Evolutionary conservation across 2,888 invertebrate genomes (phyloP).

Genomic region (Syrphus vitripennis): DNA sequence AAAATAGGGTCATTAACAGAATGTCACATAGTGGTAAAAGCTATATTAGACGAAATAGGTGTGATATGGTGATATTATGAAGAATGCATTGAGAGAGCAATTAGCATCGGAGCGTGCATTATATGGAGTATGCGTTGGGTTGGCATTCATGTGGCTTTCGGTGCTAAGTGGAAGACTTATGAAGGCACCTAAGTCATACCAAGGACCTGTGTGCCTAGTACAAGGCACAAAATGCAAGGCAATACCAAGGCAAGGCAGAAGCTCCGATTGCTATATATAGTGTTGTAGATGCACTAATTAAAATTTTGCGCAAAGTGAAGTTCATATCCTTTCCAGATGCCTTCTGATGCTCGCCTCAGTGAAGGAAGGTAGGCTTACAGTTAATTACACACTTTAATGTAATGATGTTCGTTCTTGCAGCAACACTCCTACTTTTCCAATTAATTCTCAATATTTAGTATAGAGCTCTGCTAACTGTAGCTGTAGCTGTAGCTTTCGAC

Average conservation of each 20-base stretch:
- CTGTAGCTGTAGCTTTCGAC: neutral
- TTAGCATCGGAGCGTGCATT: slow-evolving; percentile 38
- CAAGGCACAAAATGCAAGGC: neutral
- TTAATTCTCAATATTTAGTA: slow-evolving; percentile 63
- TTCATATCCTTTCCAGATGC: slow-evolving; percentile 61
- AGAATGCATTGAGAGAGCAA: slow-evolving; percentile 40
- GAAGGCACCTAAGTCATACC: slow-evolving; percentile 27
- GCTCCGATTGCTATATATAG: slow-evolving; percentile 7
- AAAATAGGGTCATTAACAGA: slow-evolving; percentile 16
- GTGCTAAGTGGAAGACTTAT: slow-evolving; percentile 35
- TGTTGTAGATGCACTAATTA: slow-evolving; percentile 54
- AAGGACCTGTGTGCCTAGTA: neutral
- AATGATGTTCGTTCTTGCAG: slow-evolving; percentile 57
- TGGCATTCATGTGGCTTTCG: slow-evolving; percentile 34
- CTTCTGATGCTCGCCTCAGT: slow-evolving; percentile 6
- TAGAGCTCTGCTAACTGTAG: slow-evolving; percentile 21
- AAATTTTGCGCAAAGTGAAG: slow-evolving; percentile 66
- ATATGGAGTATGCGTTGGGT: neutral
- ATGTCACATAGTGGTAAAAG: neutral
- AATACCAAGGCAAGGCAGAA: neutral
- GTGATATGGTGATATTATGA: neutral
- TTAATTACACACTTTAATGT: slow-evolving; percentile 66
- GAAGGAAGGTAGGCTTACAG: slow-evolving; percentile 55
- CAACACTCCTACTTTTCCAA: slow-evolving; percentile 63
- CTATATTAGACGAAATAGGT: neutral